Evolutionary conservation across 2,113 vertebrate species (phyloP).

Genomic region (Erinaceus europaeus): DNA sequence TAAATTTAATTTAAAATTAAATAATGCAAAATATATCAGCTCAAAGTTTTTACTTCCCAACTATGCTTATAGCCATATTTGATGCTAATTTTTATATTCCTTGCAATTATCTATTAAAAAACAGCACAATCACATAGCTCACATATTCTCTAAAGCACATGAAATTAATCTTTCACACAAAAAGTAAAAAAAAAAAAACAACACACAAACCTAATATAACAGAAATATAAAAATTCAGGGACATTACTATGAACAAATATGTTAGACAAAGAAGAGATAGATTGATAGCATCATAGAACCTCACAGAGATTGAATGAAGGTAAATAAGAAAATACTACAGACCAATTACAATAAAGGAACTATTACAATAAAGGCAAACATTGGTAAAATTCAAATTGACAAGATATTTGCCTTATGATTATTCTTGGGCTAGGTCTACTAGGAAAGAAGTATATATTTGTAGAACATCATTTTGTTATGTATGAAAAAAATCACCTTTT

Average conservation of each 20-base stretch:
- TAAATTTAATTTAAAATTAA: not conserved
- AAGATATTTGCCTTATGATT: not conserved
- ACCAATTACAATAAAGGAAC: too few species aligned
- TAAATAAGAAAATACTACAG: too few species aligned
- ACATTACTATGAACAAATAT: too few species aligned
- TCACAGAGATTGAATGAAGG: too few species aligned
- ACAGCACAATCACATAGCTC: not conserved
- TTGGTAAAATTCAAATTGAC: too few species aligned
- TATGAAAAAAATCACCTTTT: not conserved
- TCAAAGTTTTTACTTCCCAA: slow-evolving; percentile 30
- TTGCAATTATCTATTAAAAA: not conserved
- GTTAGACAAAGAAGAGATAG: too few species aligned
- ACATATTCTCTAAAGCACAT: not conserved
- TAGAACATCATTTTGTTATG: too few species aligned
- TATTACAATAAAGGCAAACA: too few species aligned
- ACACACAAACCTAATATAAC: not conserved
- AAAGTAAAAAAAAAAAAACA: too few species aligned
- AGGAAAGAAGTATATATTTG: not conserved
- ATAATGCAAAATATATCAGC: not conserved
- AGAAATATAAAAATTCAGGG: too few species aligned
- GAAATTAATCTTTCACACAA: not conserved
- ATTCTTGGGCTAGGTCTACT: not conserved
- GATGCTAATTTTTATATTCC: not conserved
- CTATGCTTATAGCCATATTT: not conserved
- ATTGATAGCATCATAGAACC: too few species aligned